Base-by-base conservation (phyloP, 2,797 vertebrate species). In the Rhynchonycteris naso region DNA sequence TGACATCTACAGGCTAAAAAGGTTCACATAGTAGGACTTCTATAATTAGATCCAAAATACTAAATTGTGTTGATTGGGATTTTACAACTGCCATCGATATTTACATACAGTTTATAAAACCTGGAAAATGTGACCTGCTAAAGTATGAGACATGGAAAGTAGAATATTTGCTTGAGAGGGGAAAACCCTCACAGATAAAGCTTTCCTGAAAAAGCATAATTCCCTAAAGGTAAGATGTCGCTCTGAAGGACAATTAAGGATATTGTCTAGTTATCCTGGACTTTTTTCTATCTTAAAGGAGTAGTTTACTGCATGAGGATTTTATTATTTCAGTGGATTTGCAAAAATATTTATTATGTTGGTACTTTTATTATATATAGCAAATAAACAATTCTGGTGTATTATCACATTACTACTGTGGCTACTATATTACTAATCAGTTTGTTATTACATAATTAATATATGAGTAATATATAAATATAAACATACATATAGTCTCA, bases 31-130 rank as follows among this genome's bases (percentile, higher is more conserved):
- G 78, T 87, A 85, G 94, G 43, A 90, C 87, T 94, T 89, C 91
- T 91, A 97, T 93, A 97, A 97, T 97, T 95, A 97, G 94, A 93
- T 85, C 72, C 65, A 38, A 93, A 95, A 96, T 88, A 96, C 91
- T 80, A 87, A 95, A 95, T 91, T 78, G 58, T 87, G 86, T 92
- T 93, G 87, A 91, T 76, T 96, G 66, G 90, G 81, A 95, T 86
- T 95, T 96, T 54, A 85, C 52, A 85, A 90, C 38, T 93, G 90
- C 82, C 80, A 93, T 80, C 81, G 83, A 85, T 89, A 94, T 61
- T 88, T 95, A 65, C 81, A 90, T 93, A 94, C 66, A 90, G 84
- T 94, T 93, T 91, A 71, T 92, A 81, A 92, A 88, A 47, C 65
- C 80, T 71, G 94, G 91, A 72, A 94, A 97, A 95, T 85, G 72